Base-by-base conservation (phyloP, 2,888 invertebrate species). In the Plusia festucae region DNA sequence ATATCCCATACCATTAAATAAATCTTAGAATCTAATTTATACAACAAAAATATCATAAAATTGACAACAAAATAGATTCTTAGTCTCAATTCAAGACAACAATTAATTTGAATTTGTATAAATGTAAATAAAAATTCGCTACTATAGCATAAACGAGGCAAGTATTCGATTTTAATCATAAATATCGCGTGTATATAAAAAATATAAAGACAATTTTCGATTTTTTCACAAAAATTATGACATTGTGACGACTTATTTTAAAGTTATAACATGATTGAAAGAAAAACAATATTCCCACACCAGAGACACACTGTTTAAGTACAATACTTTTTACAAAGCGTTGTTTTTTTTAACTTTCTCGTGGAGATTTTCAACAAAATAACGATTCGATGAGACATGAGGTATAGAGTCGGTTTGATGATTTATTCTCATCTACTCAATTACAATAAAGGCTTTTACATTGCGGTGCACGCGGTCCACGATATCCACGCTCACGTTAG, bases 1-100 rank as follows among this genome's bases (percentile, higher is more conserved):
- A 82, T 83, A 78, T 64, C 85, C 85, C 81, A 74, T 73, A 78
- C 77, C 79, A 58, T 68, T 75, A 76, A 73, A 72, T 74, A 78
- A n/a, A 75, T 60, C 62, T 64, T 79, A 77, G n/a, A 70, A 71
- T 27, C 64, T 73, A 73, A 70, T 65, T 60, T 60, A 70, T 65
- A 44, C 59, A 62, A 75, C 73, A 75, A 66, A 73, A 59, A 61
- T 56, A 24, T 59, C 20, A 46, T 30, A 49, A 49, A 60, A 40
- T 20, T 24, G 56, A 57, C 44, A 64, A 65, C 54, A 54, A 11
- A 46, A 16, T 51, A 53, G n/a, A 46, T 53, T 20, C n/a, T 64
- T 59, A 70, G 66, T 53, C 63, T 52, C 55, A 60, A 62, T 16
- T 68, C 9, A 63, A 67, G 65, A 67, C 65, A 44, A 60, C 16